Evolutionary conservation across 1,140 invertebrate genomes (phyloP).

Genomic region (Periplaneta americana): DNA sequence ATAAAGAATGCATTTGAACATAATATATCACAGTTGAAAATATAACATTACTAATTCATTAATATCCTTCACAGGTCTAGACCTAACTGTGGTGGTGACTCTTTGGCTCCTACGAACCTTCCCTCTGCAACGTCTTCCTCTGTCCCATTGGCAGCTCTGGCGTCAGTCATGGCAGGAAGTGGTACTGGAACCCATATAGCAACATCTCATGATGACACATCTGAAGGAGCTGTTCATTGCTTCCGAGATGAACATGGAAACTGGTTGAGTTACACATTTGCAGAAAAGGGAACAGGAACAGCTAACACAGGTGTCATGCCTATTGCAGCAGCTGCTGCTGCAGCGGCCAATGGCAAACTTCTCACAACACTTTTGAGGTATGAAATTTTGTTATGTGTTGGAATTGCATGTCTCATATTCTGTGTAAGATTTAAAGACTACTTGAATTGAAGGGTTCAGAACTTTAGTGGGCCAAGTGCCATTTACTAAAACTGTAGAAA

Average conservation of each 20-base stretch:
- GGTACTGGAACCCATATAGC: constrained; percentile 61
- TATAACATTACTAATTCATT: no score
- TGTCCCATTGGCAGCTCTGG: constrained; percentile 18
- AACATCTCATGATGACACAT: constrained; percentile 79
- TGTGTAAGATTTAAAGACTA: background rate
- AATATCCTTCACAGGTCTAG: background rate
- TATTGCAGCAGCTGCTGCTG: constrained; percentile 25
- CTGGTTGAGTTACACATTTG: constrained; percentile 79
- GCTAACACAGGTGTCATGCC: constrained; percentile 41
- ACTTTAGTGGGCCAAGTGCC: background rate
- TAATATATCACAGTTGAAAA: no score
- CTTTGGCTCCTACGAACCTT: background rate
- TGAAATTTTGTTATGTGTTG: background rate
- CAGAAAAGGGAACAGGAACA: constrained; percentile 61
- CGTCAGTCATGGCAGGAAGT: background rate
- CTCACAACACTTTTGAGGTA: constrained; percentile 25
- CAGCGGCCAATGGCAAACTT: constrained; percentile 22
- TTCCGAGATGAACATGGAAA: constrained; percentile 55
- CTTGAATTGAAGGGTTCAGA: background rate
- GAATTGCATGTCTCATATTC: background rate
- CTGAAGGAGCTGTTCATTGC: constrained; percentile 81
- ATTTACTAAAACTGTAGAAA: background rate
- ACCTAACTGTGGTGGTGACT: background rate
- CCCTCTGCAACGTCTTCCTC: background rate
- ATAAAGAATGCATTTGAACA: no score